Conservation (phyloP, 2,888 invertebrate species). For the Perithous albicinctus region DNA sequence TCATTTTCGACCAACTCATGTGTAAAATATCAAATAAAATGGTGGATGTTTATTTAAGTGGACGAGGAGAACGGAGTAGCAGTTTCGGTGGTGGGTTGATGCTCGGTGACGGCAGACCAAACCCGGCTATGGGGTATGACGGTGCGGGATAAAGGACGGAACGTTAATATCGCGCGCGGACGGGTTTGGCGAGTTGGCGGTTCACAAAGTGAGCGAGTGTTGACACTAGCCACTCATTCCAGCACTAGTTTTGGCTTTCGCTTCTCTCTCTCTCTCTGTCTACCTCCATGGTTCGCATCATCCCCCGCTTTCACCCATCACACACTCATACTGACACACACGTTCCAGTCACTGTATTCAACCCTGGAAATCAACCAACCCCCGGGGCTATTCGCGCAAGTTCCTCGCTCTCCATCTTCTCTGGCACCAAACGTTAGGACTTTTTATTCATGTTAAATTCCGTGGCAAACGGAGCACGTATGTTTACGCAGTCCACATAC, state of each 20-base stretch:
- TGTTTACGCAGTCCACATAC: conserved; percentile 20
- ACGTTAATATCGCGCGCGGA: conserved; percentile 82
- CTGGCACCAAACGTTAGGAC: conserved; percentile 21
- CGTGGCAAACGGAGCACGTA: conserved; percentile 14
- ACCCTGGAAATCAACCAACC: conserved; percentile 37
- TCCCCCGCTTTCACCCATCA: conserved; percentile 66
- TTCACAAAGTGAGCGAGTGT: conserved; percentile 84
- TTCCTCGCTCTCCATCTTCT: conserved; percentile 29
- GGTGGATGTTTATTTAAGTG: conserved; percentile 80
- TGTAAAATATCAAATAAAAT: conserved; percentile 83
- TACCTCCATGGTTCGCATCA: conserved; percentile 59
- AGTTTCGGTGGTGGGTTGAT: conserved; percentile 30
- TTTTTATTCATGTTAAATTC: conserved; percentile 44
- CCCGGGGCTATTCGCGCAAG: conserved; percentile 40
- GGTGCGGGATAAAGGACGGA: conserved; percentile 73
- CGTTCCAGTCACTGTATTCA: conserved; percentile 57
- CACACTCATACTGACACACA: conserved; percentile 57
- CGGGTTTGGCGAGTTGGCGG: conserved; percentile 80
- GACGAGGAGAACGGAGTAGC: conserved; percentile 17
- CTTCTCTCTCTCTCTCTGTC: conserved; percentile 67
- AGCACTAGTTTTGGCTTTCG: conserved; percentile 56
- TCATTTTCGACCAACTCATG: conserved; percentile 79
- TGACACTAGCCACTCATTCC: conserved; percentile 82
- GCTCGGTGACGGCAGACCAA: conserved; percentile 45
- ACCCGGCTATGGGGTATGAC: conserved; percentile 25